Evolutionary conservation across 1,140 invertebrate genomes (phyloP), one percentile per base, ranked within the genome.

Genomic region (Propsilocerus akamusi): DNA sequence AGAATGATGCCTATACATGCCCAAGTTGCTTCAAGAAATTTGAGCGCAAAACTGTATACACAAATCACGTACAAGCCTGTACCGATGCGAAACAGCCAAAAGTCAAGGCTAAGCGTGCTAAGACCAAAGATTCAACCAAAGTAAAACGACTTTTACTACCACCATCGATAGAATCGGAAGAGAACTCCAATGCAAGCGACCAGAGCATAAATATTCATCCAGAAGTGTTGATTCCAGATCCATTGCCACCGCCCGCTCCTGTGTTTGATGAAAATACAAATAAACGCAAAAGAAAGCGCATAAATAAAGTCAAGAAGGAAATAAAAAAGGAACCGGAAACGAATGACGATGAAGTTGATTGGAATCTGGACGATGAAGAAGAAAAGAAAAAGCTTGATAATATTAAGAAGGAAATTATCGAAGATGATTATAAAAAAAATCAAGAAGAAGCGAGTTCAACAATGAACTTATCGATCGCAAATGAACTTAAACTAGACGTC

Each of bases 171-270:
- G 34, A 41, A 41, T 41, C 34, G 4, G 34, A 41, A n/a, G 28
- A 30, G 3, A 41, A 41, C 22, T 41, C 34, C 4, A 41, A 10
- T 41, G 14, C 22, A 3, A 41, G 34, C 22, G 34, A 41, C 17
- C 28, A 12, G 3, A 7, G 10, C 2, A n/a, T 30, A 12, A 2
- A 10, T 3, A 10, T n/a, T 30, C 28, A 30, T 12, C 10, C 11
- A 30, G 14, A 8, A 10, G 14, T 7, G 3, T 30, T n/a, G 10
- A 22, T 41, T 41, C 34, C 6, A 20, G 28, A 30, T 5, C 14
- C 5, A 37, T 17, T 3, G 11, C 4, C 4, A 41, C 17, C 17
- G 59, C 61, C 46, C 59, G 61, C 5, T 47, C n/a, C n/a, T n/a
- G n/a, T n/a, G 17, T 5, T 20, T 17, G 14, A 41, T 4, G 22